Conservation (phyloP, 2,113 vertebrate genomes). For the Rissa tridactyla region DNA sequence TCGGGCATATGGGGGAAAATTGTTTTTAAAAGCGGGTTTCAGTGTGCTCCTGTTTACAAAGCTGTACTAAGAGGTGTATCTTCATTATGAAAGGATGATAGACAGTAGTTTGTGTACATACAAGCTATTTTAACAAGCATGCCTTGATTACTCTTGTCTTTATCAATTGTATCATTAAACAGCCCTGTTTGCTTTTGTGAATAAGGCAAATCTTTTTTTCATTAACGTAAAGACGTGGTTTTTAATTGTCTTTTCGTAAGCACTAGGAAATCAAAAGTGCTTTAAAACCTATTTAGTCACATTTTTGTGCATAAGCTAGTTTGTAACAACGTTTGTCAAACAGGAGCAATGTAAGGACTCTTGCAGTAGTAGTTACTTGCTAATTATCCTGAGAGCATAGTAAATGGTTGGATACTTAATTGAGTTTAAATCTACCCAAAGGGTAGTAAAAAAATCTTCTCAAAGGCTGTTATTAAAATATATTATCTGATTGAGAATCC, state of each 20-base stretch:
- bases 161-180: neutral
- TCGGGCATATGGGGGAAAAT: neutral
- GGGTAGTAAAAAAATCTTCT: neutral
- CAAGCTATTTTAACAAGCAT: neutral
- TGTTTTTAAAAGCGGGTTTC: neutral
- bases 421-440: neutral
- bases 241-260: neutral
- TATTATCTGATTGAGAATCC: neutral
- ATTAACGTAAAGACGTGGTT: neutral
- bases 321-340: neutral
- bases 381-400: neutral
- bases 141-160: neutral
- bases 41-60: neutral
- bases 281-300: neutral
- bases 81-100: neutral
- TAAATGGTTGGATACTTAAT: neutral
- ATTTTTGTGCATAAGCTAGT: slow-evolving; percentile 15
- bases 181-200: neutral
- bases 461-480: neutral
- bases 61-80: neutral
- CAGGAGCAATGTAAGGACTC: neutral
- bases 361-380: neutral
- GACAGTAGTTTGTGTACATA: neutral
- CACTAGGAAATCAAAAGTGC: neutral
- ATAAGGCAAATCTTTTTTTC: neutral